A percentile compares a stretch with the other conserved stretches of the same genome.
These are phyloP conservation scores for Trachythela sp. DNA, from an alignment of 64 coral and sea anemone species.

Conservation along the genomic window DNA sequence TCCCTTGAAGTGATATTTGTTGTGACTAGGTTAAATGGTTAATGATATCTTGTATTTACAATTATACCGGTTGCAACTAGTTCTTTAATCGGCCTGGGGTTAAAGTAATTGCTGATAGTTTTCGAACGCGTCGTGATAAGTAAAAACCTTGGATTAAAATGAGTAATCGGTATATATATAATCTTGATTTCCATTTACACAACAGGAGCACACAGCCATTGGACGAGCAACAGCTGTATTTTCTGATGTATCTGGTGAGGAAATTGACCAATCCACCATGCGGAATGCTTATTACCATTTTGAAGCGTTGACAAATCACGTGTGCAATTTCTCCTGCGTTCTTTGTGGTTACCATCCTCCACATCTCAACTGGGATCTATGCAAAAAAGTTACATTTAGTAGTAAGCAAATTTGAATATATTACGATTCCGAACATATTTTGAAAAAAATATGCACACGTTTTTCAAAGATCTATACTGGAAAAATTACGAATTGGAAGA, in stretches of 20 bases:
- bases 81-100: neutral
- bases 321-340: no score
- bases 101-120: neutral
- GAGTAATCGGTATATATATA: neutral
- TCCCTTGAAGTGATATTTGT: no score
- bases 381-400: slow-evolving; percentile 6
- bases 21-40: neutral
- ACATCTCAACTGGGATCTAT: slow-evolving; percentile 1
- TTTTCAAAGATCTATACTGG: neutral
- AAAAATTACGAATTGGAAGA: no score
- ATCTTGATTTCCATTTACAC: neutral
- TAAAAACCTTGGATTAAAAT: neutral
- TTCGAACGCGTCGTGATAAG: no score
- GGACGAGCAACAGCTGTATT: neutral
- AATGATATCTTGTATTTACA: neutral
- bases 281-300: no score
- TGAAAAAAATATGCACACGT: neutral
- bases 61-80: neutral
- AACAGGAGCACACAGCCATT: neutral
- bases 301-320: no score
- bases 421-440: neutral
- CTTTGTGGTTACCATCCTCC: no score
- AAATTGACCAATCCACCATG: no score
- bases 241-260: no score
- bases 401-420: neutral